Base-by-base conservation (phyloP, 1,140 invertebrate species). In the Alviniconcha marisindica region DNA sequence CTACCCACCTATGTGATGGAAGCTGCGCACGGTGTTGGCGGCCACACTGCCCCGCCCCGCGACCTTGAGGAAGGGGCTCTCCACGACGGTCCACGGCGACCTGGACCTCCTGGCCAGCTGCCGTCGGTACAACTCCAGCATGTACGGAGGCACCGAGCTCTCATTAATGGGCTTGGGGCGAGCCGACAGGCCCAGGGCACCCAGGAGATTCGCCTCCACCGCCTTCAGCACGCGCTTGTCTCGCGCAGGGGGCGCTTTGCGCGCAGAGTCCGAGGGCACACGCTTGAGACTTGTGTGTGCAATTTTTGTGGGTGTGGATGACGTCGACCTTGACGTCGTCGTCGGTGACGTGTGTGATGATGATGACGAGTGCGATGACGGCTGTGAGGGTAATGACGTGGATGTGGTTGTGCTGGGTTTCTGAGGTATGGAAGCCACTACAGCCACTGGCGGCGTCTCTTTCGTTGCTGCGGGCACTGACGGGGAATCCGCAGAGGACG, bases 21-120 rank as follows among this genome's bases (percentile, higher is more conserved):
- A 98, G 93, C 96, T 96, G 86, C 97, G 94, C 54, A 97, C 96
- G 56, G 97, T 98, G 93, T 98, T 98, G 83, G 97, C 96, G 80
- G 95, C 95, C 83, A 95, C 94, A 60, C 83, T 76, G 36, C 82
- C 86, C 38, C 81, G 82, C 77, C 87, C 84, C 81, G 80, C 84
- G 18, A 83, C 66, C 36, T 87, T 74, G n/a, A 86, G 73, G 77
- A 83, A 81, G 40, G 42, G 79, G 66, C 77, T 86, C 21, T 80
- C 81, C 21, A 79, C 38, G 44, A 48, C 66, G 48, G 40, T 76
- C 42, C 21, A 54, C 10, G 78, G 40, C 18, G 77, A 36, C 5
- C 69, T 66, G 60, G 83, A 78, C 42, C 44, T 60, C n/a, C 74
- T 74, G 31, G 66, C 7, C 33, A 48, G 44, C 63, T 87, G 80